phyloP scores from a whole-genome alignment of 2,797 vertebrate species.

The Sciurus vulgaris region DNA sequence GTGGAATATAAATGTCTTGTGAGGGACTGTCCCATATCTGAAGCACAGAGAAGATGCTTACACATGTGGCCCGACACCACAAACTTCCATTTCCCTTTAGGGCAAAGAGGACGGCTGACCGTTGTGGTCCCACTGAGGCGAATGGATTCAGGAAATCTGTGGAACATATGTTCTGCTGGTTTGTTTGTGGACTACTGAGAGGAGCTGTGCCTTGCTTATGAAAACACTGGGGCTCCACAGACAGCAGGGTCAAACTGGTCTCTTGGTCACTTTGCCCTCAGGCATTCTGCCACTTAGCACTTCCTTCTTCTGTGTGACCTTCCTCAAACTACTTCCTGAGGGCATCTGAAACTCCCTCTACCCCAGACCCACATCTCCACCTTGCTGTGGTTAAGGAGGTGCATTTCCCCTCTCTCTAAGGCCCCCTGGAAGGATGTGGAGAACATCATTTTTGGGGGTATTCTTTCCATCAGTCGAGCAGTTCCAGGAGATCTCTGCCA shows the following conservation, averaged over 20 bases:
- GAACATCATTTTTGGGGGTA: background rate
- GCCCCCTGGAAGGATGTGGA: background rate
- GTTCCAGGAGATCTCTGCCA: background rate
- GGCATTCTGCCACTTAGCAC: too few species aligned
- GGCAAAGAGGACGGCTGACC: conserved; percentile 74
- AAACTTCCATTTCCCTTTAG: conserved; percentile 65
- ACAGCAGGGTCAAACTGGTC: background rate
- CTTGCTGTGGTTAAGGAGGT: background rate
- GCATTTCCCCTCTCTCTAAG: background rate
- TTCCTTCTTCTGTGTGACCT: background rate
- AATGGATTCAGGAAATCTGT: conserved; percentile 77
- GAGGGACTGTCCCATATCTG: conserved; percentile 65
- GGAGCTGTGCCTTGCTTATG: conserved; percentile 47
- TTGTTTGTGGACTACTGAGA: background rate
- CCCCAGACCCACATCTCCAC: background rate
- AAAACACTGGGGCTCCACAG: background rate
- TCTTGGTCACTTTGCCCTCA: background rate
- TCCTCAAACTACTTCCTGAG: background rate
- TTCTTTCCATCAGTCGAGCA: background rate
- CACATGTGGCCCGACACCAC: conserved; percentile 74
- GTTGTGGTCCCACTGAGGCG: conserved; percentile 58
- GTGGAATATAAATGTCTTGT: conserved; percentile 75
- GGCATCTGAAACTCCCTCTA: background rate
- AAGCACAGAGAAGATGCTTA: conserved; percentile 71
- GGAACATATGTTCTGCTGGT: conserved; percentile 70